Evolutionary conservation across 1,140 invertebrate genomes (phyloP).

Genomic region (Helicoverpa armigera): DNA sequence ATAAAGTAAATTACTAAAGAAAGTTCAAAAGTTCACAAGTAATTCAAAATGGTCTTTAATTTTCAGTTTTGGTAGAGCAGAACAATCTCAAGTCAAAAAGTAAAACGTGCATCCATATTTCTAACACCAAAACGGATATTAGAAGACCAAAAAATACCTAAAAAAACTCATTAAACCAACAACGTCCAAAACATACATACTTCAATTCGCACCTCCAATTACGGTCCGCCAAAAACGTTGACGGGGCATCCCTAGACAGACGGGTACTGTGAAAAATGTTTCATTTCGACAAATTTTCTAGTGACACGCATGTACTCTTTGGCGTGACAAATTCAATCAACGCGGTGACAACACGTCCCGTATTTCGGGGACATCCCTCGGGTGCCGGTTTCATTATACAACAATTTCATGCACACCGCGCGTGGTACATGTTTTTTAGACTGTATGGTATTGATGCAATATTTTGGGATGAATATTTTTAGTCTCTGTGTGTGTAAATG

Average conservation of each 20-base stretch:
- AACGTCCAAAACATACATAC: neutral
- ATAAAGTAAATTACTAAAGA: no score
- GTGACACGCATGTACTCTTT: slow-evolving; percentile 39
- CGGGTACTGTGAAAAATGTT: slow-evolving; percentile 22
- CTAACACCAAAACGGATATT: neutral
- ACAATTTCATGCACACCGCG: slow-evolving; percentile 54
- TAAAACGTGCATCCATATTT: neutral
- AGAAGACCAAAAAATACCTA: neutral
- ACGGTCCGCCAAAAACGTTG: neutral
- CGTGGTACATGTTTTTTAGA: slow-evolving; percentile 26
- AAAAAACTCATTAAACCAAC: slow-evolving; percentile 9
- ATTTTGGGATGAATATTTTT: neutral
- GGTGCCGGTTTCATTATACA: slow-evolving; percentile 51
- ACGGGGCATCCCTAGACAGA: slow-evolving; percentile 8
- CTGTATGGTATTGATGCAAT: slow-evolving; percentile 17
- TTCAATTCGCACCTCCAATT: slow-evolving; percentile 32
- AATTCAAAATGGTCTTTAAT: no score
- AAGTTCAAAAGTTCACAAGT: no score
- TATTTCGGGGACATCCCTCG: slow-evolving; percentile 45
- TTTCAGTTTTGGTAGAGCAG: no score
- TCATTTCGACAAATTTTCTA: slow-evolving; percentile 45
- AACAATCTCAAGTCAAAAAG: no score
- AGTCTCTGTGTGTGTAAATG: neutral
- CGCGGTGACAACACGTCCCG: slow-evolving; percentile 51
- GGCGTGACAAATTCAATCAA: slow-evolving; percentile 58